Conservation (phyloP, 2,888 invertebrate genomes). For the Xestobium rufovillosum region DNA sequence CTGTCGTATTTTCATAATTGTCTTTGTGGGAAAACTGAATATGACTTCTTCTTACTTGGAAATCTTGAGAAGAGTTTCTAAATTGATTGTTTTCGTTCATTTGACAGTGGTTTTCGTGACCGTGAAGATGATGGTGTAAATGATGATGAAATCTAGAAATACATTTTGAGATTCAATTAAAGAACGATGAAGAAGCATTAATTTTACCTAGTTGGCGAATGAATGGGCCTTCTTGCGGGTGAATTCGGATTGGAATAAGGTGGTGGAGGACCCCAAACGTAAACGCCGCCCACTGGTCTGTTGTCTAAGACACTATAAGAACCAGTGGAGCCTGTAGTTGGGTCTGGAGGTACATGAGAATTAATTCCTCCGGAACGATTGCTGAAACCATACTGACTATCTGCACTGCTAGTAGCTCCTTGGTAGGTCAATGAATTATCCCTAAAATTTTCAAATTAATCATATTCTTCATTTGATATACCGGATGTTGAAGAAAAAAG, state of each 20-base stretch:
- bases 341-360: slow-evolving; percentile 32
- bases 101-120: slow-evolving; percentile 42
- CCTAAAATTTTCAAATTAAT: slow-evolving; percentile 21
- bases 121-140: slow-evolving; percentile 39
- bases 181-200: neutral
- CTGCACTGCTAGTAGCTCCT: slow-evolving; percentile 64
- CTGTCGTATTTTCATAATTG: slow-evolving; percentile 50
- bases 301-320: slow-evolving; percentile 54
- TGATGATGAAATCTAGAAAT: too few species aligned
- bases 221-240: slow-evolving; percentile 50
- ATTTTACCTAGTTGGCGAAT: slow-evolving; percentile 38
- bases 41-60: slow-evolving; percentile 30
- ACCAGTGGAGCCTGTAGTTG: slow-evolving; percentile 39
- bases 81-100: slow-evolving; percentile 38
- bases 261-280: slow-evolving; percentile 83
- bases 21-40: slow-evolving; percentile 40
- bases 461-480: too few species aligned
- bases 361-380: slow-evolving; percentile 42
- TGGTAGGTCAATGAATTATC: slow-evolving; percentile 51
- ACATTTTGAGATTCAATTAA: slow-evolving; percentile 20
- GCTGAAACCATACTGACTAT: slow-evolving; percentile 76
- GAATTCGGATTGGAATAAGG: slow-evolving; percentile 79
- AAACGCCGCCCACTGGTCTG: slow-evolving; percentile 48
- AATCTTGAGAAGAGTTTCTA: slow-evolving; percentile 32
- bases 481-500: too few species aligned